These are phyloP conservation scores for Albula glossodonta DNA, from an alignment of 2,113 vertebrate genomes.

Conservation along the genomic window DNA sequence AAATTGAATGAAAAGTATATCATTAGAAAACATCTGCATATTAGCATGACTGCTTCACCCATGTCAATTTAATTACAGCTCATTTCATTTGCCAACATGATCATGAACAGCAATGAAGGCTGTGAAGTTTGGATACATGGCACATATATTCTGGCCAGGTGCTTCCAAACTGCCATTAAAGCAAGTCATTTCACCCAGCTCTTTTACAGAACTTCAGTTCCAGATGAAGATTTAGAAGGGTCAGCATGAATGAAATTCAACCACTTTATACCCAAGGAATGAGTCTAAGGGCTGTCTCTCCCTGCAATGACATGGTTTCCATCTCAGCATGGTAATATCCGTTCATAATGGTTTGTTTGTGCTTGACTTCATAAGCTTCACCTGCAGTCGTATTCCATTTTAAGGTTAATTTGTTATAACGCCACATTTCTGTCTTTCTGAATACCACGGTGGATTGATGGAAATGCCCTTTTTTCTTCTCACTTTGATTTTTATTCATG, in stretches of 20 bases:
- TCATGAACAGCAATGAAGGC: too few relatives aligned
- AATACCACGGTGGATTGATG: not conserved
- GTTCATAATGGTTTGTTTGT: conserved; percentile 57
- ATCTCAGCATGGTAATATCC: conserved; percentile 47
- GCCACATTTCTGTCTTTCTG: conserved; percentile 4
- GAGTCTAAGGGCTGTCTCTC: conserved; percentile 37
- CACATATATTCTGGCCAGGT: too few relatives aligned
- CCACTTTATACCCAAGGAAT: conserved; percentile 38
- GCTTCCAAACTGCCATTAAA: too few relatives aligned
- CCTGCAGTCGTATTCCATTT: conserved; percentile 46
- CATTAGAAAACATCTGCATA: too few relatives aligned
- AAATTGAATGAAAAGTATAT: too few relatives aligned
- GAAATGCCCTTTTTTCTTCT: not conserved
- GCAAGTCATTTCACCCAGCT: conserved; percentile 49
- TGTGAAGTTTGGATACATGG: too few relatives aligned
- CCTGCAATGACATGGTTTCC: conserved; percentile 42
- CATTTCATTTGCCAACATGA: too few relatives aligned
- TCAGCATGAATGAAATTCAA: conserved; percentile 39
- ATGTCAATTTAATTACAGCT: too few relatives aligned
- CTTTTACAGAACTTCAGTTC: too few relatives aligned
- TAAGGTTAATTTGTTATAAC: conserved; percentile 30
- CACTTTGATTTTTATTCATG: not conserved
- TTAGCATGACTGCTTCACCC: too few relatives aligned
- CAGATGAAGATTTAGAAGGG: conserved; percentile 52
- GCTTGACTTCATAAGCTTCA: conserved; percentile 55